Evolutionary conservation across 2,797 vertebrate species (phyloP), one percentile per base, ranked within the genome.

Genomic region (Pseudomugil tenellus): DNA sequence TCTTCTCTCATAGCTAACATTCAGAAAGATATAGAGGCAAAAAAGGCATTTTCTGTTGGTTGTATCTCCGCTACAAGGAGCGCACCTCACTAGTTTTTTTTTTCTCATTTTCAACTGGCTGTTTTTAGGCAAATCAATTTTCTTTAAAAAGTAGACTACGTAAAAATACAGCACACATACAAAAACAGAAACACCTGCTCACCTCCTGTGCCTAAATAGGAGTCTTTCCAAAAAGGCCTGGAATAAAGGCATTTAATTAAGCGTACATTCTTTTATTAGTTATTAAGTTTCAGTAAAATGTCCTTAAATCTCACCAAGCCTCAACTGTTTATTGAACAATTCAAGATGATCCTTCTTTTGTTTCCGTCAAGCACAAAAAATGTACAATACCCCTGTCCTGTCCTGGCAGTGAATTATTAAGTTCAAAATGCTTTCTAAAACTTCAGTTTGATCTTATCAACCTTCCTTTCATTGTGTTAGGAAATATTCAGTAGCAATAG

Each of bases 21-120:
- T 94, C 93, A 91, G 77, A 91, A 87, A 93, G 86, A 90, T 80
- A 80, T 80, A 80, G 89, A 89, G 90, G 91, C 86, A 90, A 86
- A 87, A 29, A 91, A 91, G 89, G 90, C 89, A 92, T 90, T 79
- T 90, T 89, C 80, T 85, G 85, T 89, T 84, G 74, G 77, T 81
- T 70, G 64, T 78, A 80, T 79, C 85, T 83, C 85, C 78, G 86
- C 91, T 91, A 89, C 90, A 58, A 87, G 83, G 87, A 84, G 82
- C 70, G 83, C 63, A 76, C 77, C 79, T 85, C 81, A 64, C 69
- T 60, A 72, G 71, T 87, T 87, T 65, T 67, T 71, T 61, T 75
- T 62, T 70, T 58, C 69, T 74, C 37, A 56, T 76, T 79, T 85
- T 84, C 70, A 84, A 81, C 85, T 87, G 86, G 74, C 75, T 87